These are phyloP conservation scores for Myripristis jacobus DNA, from an alignment of 2,797 vertebrate genomes.

Conservation along the genomic window DNA sequence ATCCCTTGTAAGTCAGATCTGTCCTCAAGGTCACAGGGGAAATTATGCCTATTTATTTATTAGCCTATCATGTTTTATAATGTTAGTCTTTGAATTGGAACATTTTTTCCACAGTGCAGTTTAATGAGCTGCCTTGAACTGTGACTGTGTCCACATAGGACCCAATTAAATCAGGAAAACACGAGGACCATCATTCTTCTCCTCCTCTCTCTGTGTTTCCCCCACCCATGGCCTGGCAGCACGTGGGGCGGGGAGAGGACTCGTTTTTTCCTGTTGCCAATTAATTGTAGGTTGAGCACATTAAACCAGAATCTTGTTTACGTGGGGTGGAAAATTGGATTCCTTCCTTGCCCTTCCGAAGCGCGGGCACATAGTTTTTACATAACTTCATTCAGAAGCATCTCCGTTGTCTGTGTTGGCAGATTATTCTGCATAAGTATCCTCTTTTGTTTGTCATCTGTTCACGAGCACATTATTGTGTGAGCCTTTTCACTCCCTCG, in stretches of 20 bases:
- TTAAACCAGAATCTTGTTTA: conserved; percentile 36
- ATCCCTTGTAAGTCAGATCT: conserved; percentile 31
- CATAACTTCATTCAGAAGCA: conserved; percentile 12
- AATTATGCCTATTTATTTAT: conserved; percentile 68
- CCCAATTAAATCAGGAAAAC: conserved; percentile 69
- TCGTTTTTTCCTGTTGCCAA: conserved; percentile 52
- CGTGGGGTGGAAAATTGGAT: conserved; percentile 40
- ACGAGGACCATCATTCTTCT: conserved; percentile 55
- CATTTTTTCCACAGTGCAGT: conserved; percentile 66
- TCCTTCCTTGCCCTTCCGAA: conserved; percentile 29
- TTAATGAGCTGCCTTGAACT: conserved; percentile 70
- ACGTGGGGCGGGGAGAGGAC: conserved; percentile 21
- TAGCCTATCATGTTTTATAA: conserved; percentile 59
- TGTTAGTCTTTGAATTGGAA: conserved; percentile 64
- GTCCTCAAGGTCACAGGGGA: conserved; percentile 56
- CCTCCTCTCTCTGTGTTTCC: conserved; percentile 23
- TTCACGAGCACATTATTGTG: background rate
- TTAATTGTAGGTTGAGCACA: conserved; percentile 60
- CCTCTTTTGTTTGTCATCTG: background rate
- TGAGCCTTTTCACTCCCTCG: too few species aligned
- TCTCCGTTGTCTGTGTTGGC: too few species aligned
- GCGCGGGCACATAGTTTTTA: conserved; percentile 22
- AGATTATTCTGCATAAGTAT: too few species aligned
- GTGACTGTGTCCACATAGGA: conserved; percentile 70
- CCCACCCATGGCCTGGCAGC: conserved; percentile 16